These are phyloP conservation scores for Napeogenes inachia DNA, from an alignment of 2,888 invertebrate genomes.

Conservation along the genomic window DNA sequence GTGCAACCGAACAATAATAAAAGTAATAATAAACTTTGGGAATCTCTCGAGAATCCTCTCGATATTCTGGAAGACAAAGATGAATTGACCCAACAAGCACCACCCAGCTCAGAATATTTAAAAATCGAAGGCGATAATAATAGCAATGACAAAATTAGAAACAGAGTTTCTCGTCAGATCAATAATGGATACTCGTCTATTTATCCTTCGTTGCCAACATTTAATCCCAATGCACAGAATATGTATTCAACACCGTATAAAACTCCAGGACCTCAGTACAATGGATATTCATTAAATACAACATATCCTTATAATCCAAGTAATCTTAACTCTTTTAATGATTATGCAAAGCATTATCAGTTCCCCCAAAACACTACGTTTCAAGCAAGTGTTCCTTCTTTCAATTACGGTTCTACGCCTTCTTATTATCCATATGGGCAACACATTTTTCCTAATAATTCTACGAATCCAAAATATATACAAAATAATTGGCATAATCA, in stretches of 20 bases:
- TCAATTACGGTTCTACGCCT: slow-evolving; percentile 12
- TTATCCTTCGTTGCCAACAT: slow-evolving; percentile 44
- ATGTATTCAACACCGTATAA: slow-evolving; percentile 14
- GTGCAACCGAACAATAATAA: too few relatives aligned
- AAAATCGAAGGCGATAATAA: background rate
- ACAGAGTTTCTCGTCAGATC: slow-evolving; percentile 40
- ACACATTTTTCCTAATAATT: background rate
- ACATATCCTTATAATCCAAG: too few relatives aligned
- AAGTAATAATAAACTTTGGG: background rate
- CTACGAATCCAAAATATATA: background rate
- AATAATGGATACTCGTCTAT: slow-evolving; percentile 35
- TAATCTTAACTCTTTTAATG: background rate
- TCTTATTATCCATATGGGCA: slow-evolving; percentile 7
- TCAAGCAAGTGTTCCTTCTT: slow-evolving; percentile 2
- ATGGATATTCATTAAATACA: background rate
- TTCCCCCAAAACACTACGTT: slow-evolving; percentile 9
- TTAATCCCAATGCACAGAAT: slow-evolving; percentile 6
- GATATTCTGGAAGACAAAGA: slow-evolving; percentile 8
- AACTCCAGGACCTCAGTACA: background rate
- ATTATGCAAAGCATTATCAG: slow-evolving; percentile 7
- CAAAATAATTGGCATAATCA: background rate
- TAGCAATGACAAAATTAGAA: slow-evolving; percentile 11
- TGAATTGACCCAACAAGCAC: background rate
- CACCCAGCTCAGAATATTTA: too few relatives aligned
- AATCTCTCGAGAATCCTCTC: slow-evolving; percentile 9